Conservation (phyloP, 2,888 invertebrate species). For the Pollenia amentaria region DNA sequence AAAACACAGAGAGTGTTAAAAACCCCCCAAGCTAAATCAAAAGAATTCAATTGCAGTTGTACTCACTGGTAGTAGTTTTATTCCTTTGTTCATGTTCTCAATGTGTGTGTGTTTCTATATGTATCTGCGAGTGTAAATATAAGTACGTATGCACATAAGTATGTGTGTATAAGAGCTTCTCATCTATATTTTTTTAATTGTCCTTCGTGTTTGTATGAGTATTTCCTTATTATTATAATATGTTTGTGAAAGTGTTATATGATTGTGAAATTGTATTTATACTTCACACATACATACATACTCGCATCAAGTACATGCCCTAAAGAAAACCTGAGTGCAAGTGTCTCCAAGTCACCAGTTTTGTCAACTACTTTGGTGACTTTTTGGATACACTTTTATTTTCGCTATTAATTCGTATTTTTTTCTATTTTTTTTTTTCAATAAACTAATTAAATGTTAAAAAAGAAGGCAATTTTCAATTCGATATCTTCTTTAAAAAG, state of each 20-base stretch:
- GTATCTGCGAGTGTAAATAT: neutral
- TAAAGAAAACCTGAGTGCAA: too few relatives aligned
- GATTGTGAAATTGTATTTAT: neutral
- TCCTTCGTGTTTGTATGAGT: constrained; percentile 2
- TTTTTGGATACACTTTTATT: too few relatives aligned
- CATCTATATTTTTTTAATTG: neutral
- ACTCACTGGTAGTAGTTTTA: neutral
- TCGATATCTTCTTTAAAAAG: too few relatives aligned
- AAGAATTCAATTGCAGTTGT: constrained; percentile 38
- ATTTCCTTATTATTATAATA: constrained; percentile 26
- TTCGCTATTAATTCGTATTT: too few relatives aligned
- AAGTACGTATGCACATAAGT: neutral
- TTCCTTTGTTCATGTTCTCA: neutral
- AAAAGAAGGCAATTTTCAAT: too few relatives aligned
- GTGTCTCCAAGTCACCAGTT: too few relatives aligned
- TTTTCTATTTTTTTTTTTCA: too few relatives aligned
- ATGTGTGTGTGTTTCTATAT: neutral
- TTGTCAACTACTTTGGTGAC: too few relatives aligned
- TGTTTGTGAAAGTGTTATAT: neutral
- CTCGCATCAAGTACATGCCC: too few relatives aligned
- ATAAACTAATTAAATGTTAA: too few relatives aligned
- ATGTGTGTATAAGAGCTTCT: too few relatives aligned
- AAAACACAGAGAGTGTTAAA: neutral
- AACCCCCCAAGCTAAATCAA: constrained; percentile 6
- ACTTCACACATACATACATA: neutral